Base-by-base conservation (phyloP, 92 coral and sea anemone genomes). In the Nematostella vectensis region DNA sequence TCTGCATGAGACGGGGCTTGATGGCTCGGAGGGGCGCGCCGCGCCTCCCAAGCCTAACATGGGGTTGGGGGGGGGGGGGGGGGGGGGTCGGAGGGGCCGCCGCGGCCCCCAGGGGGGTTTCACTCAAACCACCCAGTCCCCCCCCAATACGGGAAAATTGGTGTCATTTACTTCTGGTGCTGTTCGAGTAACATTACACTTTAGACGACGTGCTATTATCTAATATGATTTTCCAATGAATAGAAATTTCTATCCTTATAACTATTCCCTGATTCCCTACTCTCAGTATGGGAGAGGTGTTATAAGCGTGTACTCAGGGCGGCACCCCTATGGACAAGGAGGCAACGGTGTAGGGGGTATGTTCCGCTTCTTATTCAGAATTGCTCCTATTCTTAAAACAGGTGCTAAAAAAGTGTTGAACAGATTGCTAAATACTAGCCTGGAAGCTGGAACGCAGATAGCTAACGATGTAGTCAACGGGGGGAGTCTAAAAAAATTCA, bases 141-240 rank as follows among this genome's bases (percentile, higher is more conserved):
- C n/a, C n/a, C n/a, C n/a, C n/a, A n/a, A n/a, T n/a, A n/a, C n/a
- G n/a, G n/a, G n/a, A n/a, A n/a, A n/a, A n/a, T n/a, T n/a, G n/a
- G n/a, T 59, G 6, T 27, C 65, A 59, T 59, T 59, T 59, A 25
- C 51, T 13, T 59, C 53, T 44, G 65, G 55, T 4, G 13, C 28
- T 12, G 54, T 55, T 1, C 37, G 61, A 29, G 61, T 55, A 55
- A 55, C 61, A 16, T 55, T 55, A n/a, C 61, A 55, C 22, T 55
- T 55, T 30, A 15, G 65, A 19, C 63, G 48, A n/a, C 63, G 63
- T 39, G 29, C 48, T 19, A 57, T 38, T 31, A 26, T 33, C 36
- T 57, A 36, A 57, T n/a, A n/a, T n/a, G n/a, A n/a, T n/a, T n/a
- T 33, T 6, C 40, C 40, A 6, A 33, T 33, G 40, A 33, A 33